phyloP scores from a whole-genome alignment of 2,888 invertebrate genomes.

The Pollenia amentaria region DNA sequence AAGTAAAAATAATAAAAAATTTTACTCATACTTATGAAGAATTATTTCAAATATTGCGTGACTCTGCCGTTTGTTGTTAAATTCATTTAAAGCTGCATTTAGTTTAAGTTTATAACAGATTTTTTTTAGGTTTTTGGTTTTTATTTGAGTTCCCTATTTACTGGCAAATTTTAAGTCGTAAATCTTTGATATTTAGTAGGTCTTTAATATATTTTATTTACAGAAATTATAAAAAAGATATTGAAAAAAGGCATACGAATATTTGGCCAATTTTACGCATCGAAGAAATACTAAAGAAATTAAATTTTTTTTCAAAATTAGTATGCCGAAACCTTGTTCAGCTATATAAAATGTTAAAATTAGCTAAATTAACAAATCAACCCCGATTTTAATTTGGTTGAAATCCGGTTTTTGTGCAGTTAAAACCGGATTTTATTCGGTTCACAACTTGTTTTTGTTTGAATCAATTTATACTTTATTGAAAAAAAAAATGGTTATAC shows the following conservation, averaged over 20 bases:
- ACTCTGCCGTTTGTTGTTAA: conserved; percentile 61
- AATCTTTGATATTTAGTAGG: conserved; percentile 59
- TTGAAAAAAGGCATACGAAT: background rate
- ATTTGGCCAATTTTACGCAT: conserved; percentile 50
- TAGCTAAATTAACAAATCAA: too few species aligned
- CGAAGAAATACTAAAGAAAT: background rate
- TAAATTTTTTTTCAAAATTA: too few species aligned
- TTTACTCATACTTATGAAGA: conserved; percentile 19
- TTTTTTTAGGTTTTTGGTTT: conserved; percentile 3
- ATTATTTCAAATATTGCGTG: conserved; percentile 71
- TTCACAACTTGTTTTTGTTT: background rate
- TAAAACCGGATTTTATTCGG: background rate
- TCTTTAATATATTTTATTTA: conserved; percentile 47
- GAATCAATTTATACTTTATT: too few species aligned
- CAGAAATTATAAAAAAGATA: conserved; percentile 17
- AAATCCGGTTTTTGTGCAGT: too few species aligned
- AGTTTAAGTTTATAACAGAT: conserved; percentile 56
- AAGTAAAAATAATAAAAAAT: conserved; percentile 6
- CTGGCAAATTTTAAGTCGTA: conserved; percentile 55
- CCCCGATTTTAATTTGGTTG: too few species aligned
- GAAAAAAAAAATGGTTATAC: too few species aligned
- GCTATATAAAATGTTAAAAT: too few species aligned
- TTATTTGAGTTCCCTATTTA: conserved; percentile 40
- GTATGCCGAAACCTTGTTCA: too few species aligned
- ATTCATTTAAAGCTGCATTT: conserved; percentile 61